phyloP scores from a whole-genome alignment of 2,113 vertebrate genomes.

The Jaculus jaculus region DNA sequence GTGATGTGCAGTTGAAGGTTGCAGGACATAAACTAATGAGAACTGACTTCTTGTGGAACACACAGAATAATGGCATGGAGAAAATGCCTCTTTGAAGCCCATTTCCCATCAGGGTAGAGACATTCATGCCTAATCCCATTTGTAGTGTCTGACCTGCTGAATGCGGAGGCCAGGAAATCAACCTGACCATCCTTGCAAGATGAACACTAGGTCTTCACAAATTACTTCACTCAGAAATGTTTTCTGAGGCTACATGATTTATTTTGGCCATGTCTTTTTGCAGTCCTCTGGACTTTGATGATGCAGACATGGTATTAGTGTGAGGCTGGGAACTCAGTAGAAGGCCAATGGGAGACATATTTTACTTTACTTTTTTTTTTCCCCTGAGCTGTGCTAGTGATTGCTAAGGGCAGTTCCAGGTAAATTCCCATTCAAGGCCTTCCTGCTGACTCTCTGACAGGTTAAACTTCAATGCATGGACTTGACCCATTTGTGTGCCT shows the following conservation, averaged over 20 bases:
- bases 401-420: background rate
- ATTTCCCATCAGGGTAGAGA: background rate
- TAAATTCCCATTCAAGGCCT: conserved; percentile 8
- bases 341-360: background rate
- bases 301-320: background rate
- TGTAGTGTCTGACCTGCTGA: background rate
- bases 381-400: background rate
- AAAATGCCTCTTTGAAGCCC: conserved; percentile 27
- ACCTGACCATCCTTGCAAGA: background rate
- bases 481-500: background rate
- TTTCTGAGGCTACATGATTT: background rate
- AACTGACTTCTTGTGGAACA: conserved; percentile 47
- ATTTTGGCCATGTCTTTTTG: background rate
- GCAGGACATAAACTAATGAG: conserved; percentile 71
- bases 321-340: background rate
- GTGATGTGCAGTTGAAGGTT: conserved; percentile 40
- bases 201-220: background rate
- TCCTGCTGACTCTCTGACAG: background rate
- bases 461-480: background rate
- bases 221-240: background rate
- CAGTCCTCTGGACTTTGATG: conserved; percentile 13
- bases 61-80: conserved; percentile 56
- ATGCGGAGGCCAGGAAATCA: background rate
- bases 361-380: background rate
- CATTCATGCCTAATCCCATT: background rate